Evolutionary conservation across 2,113 vertebrate species (phyloP).

Genomic region (Trochalopteron elliotii): DNA sequence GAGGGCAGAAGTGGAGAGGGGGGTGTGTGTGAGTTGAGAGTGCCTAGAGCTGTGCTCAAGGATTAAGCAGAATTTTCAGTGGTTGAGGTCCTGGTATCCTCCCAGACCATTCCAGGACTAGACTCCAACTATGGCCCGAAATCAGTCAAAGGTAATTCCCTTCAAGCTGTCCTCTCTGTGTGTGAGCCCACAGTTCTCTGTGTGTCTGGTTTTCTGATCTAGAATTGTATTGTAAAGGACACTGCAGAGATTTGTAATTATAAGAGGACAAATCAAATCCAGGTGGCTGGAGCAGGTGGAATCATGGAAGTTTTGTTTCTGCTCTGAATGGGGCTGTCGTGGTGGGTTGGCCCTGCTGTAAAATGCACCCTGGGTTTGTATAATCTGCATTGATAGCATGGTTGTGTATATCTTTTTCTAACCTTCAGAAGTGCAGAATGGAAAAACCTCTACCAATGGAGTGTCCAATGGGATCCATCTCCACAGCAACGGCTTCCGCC

Average conservation of each 20-base stretch:
- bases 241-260: neutral
- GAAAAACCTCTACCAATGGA: slow-evolving; percentile 89
- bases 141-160: neutral
- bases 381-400: neutral
- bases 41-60: neutral
- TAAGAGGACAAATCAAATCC: neutral
- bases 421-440: slow-evolving; percentile 88
- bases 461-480: slow-evolving; percentile 90
- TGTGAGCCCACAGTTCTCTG: neutral
- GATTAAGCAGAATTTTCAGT: neutral
- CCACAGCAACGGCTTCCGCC: slow-evolving; percentile 85
- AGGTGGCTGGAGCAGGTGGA: neutral
- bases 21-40: neutral
- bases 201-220: neutral
- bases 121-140: accelerated
- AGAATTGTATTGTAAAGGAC: neutral
- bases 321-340: neutral
- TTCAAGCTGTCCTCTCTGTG: neutral
- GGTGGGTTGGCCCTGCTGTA: neutral
- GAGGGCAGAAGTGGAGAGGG: neutral
- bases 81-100: neutral
- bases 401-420: accelerated
- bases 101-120: neutral
- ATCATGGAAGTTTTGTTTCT: neutral
- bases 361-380: neutral